A percentile compares a stretch with the other conserved stretches of the same genome.
Evolutionary conservation across 2,797 vertebrate species (phyloP).

Genomic region (Danio aesculapii): DNA sequence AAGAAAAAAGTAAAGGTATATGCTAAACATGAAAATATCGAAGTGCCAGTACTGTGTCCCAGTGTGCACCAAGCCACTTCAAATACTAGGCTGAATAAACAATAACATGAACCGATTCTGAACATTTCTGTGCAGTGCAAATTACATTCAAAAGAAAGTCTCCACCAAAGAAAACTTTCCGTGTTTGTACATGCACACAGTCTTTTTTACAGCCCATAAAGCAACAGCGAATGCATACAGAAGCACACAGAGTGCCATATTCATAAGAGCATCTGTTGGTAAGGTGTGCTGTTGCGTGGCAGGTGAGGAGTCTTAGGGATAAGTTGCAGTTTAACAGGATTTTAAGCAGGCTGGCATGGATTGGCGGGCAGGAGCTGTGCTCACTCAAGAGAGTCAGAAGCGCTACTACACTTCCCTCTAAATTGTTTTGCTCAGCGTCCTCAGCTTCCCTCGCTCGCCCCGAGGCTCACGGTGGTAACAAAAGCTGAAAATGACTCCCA

Average conservation of each 20-base stretch:
- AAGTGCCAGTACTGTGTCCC: no score
- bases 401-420: slow-evolving; percentile 62
- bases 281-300: neutral
- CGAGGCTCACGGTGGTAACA: slow-evolving; percentile 72
- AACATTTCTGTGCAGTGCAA: neutral
- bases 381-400: slow-evolving; percentile 54
- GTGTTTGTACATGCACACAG: neutral
- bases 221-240: slow-evolving; percentile 15
- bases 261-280: neutral
- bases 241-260: neutral
- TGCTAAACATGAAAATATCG: no score
- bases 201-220: neutral
- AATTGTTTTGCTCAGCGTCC: slow-evolving; percentile 64
- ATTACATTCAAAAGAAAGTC: neutral
- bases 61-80: no score
- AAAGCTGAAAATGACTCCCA: slow-evolving; percentile 70
- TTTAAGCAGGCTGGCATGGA: slow-evolving; percentile 42
- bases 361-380: slow-evolving; percentile 27
- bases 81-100: no score
- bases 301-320: slow-evolving; percentile 34
- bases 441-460: slow-evolving; percentile 67
- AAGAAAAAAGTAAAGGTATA: no score
- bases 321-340: slow-evolving; percentile 47
- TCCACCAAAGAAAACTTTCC: neutral
- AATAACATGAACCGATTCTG: neutral